Base-by-base conservation (phyloP, 2,113 vertebrate genomes). In the Nerophis ophidion region DNA sequence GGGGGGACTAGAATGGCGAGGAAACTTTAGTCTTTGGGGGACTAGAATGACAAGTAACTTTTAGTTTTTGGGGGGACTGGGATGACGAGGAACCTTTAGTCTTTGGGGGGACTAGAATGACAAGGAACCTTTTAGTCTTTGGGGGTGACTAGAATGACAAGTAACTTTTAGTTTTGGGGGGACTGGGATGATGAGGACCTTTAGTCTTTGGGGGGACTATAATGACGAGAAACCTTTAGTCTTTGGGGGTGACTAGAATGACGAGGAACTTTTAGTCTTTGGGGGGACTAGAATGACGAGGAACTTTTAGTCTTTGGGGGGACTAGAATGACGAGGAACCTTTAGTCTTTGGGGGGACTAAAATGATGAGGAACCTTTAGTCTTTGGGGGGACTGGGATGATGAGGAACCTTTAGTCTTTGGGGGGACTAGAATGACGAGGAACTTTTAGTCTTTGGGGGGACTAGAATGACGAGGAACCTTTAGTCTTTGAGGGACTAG, bases 11-110 rank as follows among this genome's bases (percentile, higher is more conserved):
- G 19, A 26, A 26, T 26, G 19, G 3, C 7, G 53, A 70, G 61
- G 19, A 26, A 26, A 1, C 19, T 2, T 26, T 26, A 26, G 19
- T 26, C 19, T 50, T 47, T 56, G 44, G 61, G 58, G 40, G 65
- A 51, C 61, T 52, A 57, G 67, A 71, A 70, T 65, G 55, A 66
- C 2, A 8, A 65, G 62, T 64, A 76, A 65, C 19, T 42, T n/a
- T 26, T 26, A 26, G 19, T 26, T 3, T 64, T 72, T 48, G 53
- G 61, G 66, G 67, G 57, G 70, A 61, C 55, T 48, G 70, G 36
- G 17, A 6, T 35, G 36, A 40, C 19, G 3, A 26, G 19, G 3
- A 26, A 26, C 19, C 19, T 26, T 26, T 26, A 26, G 19, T 26
- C 19, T 26, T 26, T 26, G 19, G 19, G 19, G 19, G 19, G 19